These are phyloP conservation scores for Drosophila hawaiiensis DNA, from an alignment of 2,888 invertebrate genomes.

Conservation along the genomic window DNA sequence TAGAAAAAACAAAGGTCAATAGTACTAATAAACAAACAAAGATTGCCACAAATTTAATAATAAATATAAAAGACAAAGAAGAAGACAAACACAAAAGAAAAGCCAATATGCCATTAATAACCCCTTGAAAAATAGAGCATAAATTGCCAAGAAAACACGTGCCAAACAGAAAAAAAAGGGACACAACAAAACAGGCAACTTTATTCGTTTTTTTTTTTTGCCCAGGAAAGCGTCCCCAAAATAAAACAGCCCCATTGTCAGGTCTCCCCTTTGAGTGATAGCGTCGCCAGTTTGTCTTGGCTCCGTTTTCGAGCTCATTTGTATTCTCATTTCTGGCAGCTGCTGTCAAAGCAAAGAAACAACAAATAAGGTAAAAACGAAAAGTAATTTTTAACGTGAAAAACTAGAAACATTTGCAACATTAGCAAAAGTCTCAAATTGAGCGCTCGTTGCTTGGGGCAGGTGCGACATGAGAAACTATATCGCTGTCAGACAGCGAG, in stretches of 20 bases:
- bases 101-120: constrained; percentile 2
- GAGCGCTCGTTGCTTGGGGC: constrained; percentile 29
- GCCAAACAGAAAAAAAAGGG: constrained; percentile 2
- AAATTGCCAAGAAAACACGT: constrained; percentile 14
- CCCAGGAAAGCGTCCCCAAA: constrained; percentile 16
- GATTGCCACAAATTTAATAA: not conserved
- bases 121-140: not conserved
- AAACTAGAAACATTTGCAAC: constrained; percentile 58
- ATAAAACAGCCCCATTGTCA: not conserved
- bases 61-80: not conserved
- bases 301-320: constrained; percentile 53
- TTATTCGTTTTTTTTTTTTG: constrained; percentile 22
- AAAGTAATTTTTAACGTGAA: constrained; percentile 38
- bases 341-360: constrained; percentile 33
- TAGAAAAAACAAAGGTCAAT: not conserved
- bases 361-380: constrained; percentile 16
- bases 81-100: not conserved
- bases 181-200: constrained; percentile 17
- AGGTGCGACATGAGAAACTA: constrained; percentile 49
- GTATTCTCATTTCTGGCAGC: constrained; percentile 39
- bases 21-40: not conserved
- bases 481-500: constrained; percentile 10
- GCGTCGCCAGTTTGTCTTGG: constrained; percentile 66
- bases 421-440: constrained; percentile 38
- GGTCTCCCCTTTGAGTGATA: constrained; percentile 44